Evolutionary conservation across 2,888 invertebrate genomes (phyloP).

Genomic region (Dorcus hopei): DNA sequence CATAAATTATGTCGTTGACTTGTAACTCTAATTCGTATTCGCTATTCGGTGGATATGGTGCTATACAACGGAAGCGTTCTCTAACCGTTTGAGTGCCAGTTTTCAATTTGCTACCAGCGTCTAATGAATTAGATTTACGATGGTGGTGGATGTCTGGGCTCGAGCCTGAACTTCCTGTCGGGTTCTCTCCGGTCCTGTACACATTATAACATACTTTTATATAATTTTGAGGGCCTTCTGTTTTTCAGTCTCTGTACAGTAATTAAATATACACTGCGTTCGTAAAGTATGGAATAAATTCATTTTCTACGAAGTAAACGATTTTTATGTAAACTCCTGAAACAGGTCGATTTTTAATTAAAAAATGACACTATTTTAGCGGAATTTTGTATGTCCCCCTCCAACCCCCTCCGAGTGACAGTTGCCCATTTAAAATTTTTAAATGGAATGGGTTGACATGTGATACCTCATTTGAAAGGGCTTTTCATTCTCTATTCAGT

Average conservation of each 20-base stretch:
- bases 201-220: slow-evolving; percentile 6
- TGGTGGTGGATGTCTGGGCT: slow-evolving; percentile 55
- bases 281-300: too few relatives aligned
- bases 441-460: too few relatives aligned
- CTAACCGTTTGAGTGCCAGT: slow-evolving; percentile 43
- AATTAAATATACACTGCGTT: too few relatives aligned
- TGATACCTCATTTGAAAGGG: too few relatives aligned
- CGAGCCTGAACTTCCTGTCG: slow-evolving; percentile 41
- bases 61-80: slow-evolving; percentile 80
- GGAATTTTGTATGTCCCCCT: too few relatives aligned
- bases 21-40: slow-evolving; percentile 88
- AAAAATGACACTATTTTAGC: too few relatives aligned
- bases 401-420: too few relatives aligned
- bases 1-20: slow-evolving; percentile 87
- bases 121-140: slow-evolving; percentile 80
- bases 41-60: slow-evolving; percentile 91
- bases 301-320: too few relatives aligned
- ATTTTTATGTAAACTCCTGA: too few relatives aligned
- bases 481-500: too few relatives aligned
- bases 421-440: too few relatives aligned
- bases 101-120: slow-evolving; percentile 56
- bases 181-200: slow-evolving; percentile 36
- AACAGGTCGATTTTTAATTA: too few relatives aligned
- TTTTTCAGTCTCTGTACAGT: neutral
- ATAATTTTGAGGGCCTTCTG: neutral